phyloP scores from a whole-genome alignment of 2,113 vertebrate species.

The Pavo muticus region DNA sequence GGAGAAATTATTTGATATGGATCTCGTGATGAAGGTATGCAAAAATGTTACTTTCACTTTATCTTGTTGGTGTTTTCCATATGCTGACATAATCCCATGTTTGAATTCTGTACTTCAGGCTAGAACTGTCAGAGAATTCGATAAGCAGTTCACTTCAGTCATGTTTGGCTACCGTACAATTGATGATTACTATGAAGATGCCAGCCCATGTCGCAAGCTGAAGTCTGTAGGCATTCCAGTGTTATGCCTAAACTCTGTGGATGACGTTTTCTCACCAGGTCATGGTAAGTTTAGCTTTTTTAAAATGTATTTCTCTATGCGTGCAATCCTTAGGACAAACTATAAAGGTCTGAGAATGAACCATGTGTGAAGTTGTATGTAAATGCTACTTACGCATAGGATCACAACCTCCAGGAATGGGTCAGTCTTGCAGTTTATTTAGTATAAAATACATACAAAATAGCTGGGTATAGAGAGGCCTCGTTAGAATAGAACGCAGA shows the following conservation, averaged over 20 bases:
- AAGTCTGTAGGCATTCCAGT: slow-evolving; percentile 95
- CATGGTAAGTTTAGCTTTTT: slow-evolving; percentile 85
- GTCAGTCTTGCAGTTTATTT: neutral
- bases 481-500: neutral
- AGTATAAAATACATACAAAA: neutral
- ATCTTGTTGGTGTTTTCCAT: slow-evolving; percentile 16
- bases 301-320: neutral
- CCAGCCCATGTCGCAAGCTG: slow-evolving; percentile 91
- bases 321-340: neutral
- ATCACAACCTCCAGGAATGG: neutral
- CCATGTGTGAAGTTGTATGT: neutral
- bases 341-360: neutral
- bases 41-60: slow-evolving; percentile 10
- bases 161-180: slow-evolving; percentile 97
- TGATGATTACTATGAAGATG: slow-evolving; percentile 95
- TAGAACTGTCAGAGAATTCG: slow-evolving; percentile 95
- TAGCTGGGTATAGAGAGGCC: neutral
- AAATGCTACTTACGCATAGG: neutral
- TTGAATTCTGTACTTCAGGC: slow-evolving; percentile 82
- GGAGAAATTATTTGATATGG: slow-evolving; percentile 93
- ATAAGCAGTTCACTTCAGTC: slow-evolving; percentile 94
- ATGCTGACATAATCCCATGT: slow-evolving; percentile 19
- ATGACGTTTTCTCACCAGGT: slow-evolving; percentile 96
- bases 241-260: slow-evolving; percentile 94
- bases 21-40: slow-evolving; percentile 96